Percentiles rank a stretch among this genome's conserved stretches.
phyloP scores from a whole-genome alignment of 2,113 vertebrate species.

The Nothoprocta perdicaria region DNA sequence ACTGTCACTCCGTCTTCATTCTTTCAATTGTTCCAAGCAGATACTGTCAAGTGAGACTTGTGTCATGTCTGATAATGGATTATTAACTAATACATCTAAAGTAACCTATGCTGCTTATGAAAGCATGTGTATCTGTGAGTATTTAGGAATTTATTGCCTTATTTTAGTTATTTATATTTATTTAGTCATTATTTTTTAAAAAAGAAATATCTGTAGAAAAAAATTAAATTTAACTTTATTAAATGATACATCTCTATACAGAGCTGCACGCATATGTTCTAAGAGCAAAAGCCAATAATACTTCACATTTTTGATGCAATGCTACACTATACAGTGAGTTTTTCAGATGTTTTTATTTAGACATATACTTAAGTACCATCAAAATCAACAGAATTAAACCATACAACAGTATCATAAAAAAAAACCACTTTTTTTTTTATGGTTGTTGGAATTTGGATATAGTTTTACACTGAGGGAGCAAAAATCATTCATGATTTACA shows the following conservation, averaged over 20 bases:
- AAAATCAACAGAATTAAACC: neutral
- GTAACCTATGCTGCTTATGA: neutral
- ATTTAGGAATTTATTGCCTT: neutral
- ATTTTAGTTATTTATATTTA: neutral
- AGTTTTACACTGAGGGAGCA: neutral
- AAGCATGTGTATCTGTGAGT: neutral
- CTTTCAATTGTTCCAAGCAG: neutral
- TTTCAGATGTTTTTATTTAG: neutral
- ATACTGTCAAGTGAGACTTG: neutral
- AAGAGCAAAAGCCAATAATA: neutral
- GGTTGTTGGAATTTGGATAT: neutral
- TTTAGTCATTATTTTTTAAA: neutral
- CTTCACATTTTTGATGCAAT: neutral
- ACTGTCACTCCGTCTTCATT: fast-evolving
- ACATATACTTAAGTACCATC: neutral
- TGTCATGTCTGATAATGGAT: neutral
- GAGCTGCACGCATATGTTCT: fast-evolving
- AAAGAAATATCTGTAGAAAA: neutral
- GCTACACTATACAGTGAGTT: neutral
- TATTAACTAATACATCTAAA: neutral
- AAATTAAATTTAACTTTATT: neutral
- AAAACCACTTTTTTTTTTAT: neutral
- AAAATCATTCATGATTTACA: neutral
- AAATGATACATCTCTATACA: neutral
- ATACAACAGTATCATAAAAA: neutral